Evolutionary conservation across 2,113 vertebrate genomes (phyloP).

Genomic region (Elachura formosa): DNA sequence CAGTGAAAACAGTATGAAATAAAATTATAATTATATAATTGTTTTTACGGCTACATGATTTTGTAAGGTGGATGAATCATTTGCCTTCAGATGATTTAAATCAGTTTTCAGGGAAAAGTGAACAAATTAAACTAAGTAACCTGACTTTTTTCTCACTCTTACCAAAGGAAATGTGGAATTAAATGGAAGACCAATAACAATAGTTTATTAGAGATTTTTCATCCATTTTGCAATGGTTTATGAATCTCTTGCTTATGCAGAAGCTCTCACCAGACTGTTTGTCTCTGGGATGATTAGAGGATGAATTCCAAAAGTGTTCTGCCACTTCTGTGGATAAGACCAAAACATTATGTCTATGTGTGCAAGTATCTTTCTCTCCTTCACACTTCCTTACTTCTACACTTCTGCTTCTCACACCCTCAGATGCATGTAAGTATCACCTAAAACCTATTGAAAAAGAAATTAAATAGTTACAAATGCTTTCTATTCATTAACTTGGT

Average conservation of each 20-base stretch:
- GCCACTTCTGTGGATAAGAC: not conserved
- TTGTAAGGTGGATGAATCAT: not conserved
- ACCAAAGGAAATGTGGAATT: not conserved
- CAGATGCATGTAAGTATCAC: not conserved
- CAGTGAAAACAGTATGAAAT: not conserved
- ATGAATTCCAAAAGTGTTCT: not conserved
- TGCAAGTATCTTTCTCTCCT: not conserved
- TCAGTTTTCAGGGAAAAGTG: not conserved
- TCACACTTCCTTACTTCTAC: not conserved
- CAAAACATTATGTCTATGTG: fast-evolving
- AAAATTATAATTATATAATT: not conserved
- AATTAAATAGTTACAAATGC: not conserved
- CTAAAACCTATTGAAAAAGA: not conserved
- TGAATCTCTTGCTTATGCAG: not conserved
- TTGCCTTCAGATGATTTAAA: not conserved
- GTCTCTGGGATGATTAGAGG: not conserved
- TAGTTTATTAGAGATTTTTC: not conserved
- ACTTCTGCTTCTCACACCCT: fast-evolving
- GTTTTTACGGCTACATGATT: not conserved
- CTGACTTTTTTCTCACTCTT: not conserved
- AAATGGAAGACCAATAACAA: not conserved
- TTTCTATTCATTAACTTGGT: not conserved
- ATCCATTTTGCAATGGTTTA: not conserved
- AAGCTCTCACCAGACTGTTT: not conserved
- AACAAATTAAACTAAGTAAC: not conserved